These are phyloP conservation scores for Arctia plantaginis DNA, from an alignment of 2,888 invertebrate genomes.

Conservation along the genomic window DNA sequence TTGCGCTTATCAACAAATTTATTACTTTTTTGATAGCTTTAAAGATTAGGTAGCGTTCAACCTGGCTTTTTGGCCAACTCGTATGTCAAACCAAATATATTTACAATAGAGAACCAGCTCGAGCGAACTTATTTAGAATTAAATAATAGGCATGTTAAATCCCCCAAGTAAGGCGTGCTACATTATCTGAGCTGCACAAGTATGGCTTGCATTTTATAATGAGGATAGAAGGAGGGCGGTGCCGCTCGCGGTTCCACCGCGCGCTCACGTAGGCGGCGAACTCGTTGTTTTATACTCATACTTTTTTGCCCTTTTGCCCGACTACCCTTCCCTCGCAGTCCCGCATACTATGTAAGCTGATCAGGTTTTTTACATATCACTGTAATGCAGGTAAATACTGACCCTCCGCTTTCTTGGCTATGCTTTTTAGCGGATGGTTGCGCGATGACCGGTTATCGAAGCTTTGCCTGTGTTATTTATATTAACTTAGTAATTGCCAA, in stretches of 20 bases:
- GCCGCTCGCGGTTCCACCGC: slow-evolving; percentile 55
- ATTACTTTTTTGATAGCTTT: background rate
- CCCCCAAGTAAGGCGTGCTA: slow-evolving; percentile 14
- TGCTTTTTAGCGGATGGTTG: slow-evolving; percentile 30
- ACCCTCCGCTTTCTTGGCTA: slow-evolving; percentile 71
- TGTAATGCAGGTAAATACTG: slow-evolving; percentile 80
- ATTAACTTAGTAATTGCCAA: background rate
- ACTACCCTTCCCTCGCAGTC: slow-evolving; percentile 51
- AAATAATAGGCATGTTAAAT: slow-evolving; percentile 12
- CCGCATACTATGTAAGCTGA: slow-evolving; percentile 59
- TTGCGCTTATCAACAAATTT: background rate
- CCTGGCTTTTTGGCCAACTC: background rate
- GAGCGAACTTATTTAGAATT: background rate
- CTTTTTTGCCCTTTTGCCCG: slow-evolving; percentile 79
- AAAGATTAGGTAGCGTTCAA: background rate
- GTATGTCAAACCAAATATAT: background rate
- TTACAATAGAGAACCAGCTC: background rate
- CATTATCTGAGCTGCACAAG: slow-evolving; percentile 18
- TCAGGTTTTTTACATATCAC: slow-evolving; percentile 69
- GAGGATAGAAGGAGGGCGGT: slow-evolving; percentile 55
- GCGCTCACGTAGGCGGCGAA: slow-evolving; percentile 76
- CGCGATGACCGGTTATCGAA: background rate
- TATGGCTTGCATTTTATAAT: slow-evolving; percentile 56
- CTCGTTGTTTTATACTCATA: slow-evolving; percentile 67
- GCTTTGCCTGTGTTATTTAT: background rate